Base-by-base conservation (phyloP, 64 coral and sea anemone species). In the Montipora cactus region DNA sequence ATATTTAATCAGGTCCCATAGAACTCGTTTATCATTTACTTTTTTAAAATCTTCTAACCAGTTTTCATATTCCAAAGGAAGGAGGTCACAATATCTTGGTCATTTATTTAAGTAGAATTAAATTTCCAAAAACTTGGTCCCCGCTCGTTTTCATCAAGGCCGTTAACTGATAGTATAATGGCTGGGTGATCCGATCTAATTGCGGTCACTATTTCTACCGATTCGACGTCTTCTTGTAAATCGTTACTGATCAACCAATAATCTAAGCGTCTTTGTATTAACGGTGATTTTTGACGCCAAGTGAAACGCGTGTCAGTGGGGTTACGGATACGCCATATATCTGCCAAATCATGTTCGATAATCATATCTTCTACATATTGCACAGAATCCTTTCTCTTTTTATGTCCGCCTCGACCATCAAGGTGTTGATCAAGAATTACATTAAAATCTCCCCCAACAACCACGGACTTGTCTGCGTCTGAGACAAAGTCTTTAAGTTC, bases 281-380 rank as follows among this genome's bases (percentile, higher is more conserved):
- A 21, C 12, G 70, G 91, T 4, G 2, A 45, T 92, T 92, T 92
- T 84, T 78, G 81, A 67, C 80, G 83, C 91, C 81, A 92, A 21
- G 72, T 86, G 59, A 86, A 84, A 8, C 22, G 23, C 78, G 21
- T 93, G 77, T 18, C 13, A 13, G 47, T 69, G 3, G 83, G 83
- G 44, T 79, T 79, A 49, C 82, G 25, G 37, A 71, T 85, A 75
- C 90, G 72, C 69, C 90, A 92, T 16, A 92, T 84, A 82, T 92
- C 87, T 51, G 77, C 1, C 16, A 89, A 67, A n/a, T 89, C 52
- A 55, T 55, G 52, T 46, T 14, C 37, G 69, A 13, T 88, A 62
- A 78, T 59, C 58, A 93, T 75, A 13, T 87, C 81, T 78, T 87
- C 66, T 49, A 93, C 47, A 15, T 50, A 44, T 69, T 74, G 70